Base-by-base conservation (phyloP, 2,113 vertebrate species). In the Tupaia tana region DNA sequence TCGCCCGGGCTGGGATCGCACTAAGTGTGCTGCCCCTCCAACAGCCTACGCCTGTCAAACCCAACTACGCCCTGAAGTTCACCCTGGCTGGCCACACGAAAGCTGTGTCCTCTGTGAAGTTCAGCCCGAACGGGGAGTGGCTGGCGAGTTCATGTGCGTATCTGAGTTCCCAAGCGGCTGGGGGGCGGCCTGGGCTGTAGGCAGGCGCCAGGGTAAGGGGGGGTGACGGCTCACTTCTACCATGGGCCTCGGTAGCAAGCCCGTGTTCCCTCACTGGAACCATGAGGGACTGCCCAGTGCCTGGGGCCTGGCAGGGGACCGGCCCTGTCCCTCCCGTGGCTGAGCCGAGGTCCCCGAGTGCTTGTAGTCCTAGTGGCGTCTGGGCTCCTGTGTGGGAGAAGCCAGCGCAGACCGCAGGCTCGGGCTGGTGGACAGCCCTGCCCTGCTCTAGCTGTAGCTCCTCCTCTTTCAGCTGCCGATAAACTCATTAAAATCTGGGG, bases 401-500 rank as follows among this genome's bases (percentile, higher is more conserved):
- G 70, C 64, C 31, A 56, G 70, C 64, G 29, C 27, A 7, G 69
- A 10, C 0, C 7, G 6, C 11, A 14, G 15, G 9, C 19, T 24
- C 14, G 10, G 52, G 15, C 0, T n/a, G 63, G 4, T 1, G 52
- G 25, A 12, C 16, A 31, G 3, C 27, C 9, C 16, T 69, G 7
- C 11, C 7, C n/a, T 78, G 11, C 19, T 10, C 80, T 75, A 89
- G 56, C 54, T 19, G 7, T 2, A 6, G 16, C 10, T 75, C 2
- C 14, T 58, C 58, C 3, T 97, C 79, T 97, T 96, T 24, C 97
- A 99, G 99, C 99, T 96, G 99, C 99, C 95, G 99, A 99, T 97
- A 99, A 99, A 97, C 99, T 99, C 95, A 99, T 99, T 97, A 99
- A 99, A 98, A 99, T 99, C 86, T 99, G 99, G 99, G 99, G 99